These are phyloP conservation scores for Anguilla anguilla DNA, from an alignment of 2,797 vertebrate genomes.

Conservation along the genomic window DNA sequence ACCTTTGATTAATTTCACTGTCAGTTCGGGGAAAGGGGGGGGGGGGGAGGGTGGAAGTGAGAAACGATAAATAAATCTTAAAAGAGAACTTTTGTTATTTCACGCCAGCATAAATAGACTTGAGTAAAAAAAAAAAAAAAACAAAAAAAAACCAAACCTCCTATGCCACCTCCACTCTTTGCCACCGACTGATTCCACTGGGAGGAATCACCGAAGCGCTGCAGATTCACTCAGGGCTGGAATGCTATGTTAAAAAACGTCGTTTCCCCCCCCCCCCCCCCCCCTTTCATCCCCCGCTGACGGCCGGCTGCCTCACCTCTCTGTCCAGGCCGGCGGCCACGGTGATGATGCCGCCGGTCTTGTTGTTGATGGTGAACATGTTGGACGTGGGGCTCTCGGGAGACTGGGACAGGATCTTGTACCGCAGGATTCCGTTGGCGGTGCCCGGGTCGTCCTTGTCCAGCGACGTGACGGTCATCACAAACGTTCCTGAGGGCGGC, in stretches of 20 bases:
- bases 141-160: neutral
- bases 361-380: slow-evolving; percentile 99
- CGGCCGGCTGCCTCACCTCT: slow-evolving; percentile 75
- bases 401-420: slow-evolving; percentile 93
- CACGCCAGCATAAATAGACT: slow-evolving; percentile 5
- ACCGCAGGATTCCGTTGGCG: slow-evolving; percentile 94
- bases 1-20: neutral
- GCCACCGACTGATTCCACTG: slow-evolving; percentile 26
- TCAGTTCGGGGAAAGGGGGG: neutral
- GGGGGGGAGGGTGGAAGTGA: neutral
- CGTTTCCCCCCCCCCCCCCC: no score
- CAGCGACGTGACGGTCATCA: slow-evolving; percentile 94
- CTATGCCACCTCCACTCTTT: neutral
- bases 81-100: slow-evolving; percentile 3
- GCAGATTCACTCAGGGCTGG: neutral
- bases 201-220: slow-evolving; percentile 17
- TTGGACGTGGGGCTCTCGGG: slow-evolving; percentile 91
- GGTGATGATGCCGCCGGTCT: slow-evolving; percentile 95
- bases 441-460: slow-evolving; percentile 93
- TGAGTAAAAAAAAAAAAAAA: slow-evolving; percentile 15
- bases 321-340: slow-evolving; percentile 95
- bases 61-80: neutral
- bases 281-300: slow-evolving; percentile 1
- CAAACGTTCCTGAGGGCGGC: slow-evolving; percentile 83
- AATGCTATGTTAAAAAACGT: slow-evolving; percentile 10